Base-by-base conservation (phyloP, 2,113 vertebrate genomes). In the Osmerus mordax region DNA sequence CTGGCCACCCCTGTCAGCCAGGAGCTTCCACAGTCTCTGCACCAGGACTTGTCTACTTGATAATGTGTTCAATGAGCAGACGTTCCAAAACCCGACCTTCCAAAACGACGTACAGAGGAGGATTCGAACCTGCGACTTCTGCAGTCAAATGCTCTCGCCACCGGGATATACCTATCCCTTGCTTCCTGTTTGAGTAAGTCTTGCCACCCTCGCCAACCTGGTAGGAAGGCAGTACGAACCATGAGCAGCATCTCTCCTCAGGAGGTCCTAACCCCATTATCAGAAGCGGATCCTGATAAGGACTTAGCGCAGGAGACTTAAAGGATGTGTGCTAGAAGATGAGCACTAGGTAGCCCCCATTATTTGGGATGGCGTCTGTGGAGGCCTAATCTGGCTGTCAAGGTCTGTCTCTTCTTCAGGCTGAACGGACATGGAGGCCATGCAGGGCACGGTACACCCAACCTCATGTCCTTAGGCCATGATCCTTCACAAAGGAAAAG, bases 241-340 rank as follows among this genome's bases (percentile, higher is more conserved):
- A 3, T 36, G 8, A 36, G 73, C 47, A 55, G 65, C n/a, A 19
- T 54, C 78, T 78, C 70, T 54, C 72, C 56, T 14, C 72, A 18
- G 56, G 56, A 72, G 58, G 72, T 69, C 83, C 12, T 4, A 51
- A 70, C 76, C 71, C 76, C 72, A 74, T 72, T 77, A 77, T 65
- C 25, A 28, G 53, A 70, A 75, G 32, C 51, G 62, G 68, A 76
- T 79, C 68, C 70, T 80, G 69, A 78, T 67, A 82, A 67, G 79
- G 59, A 72, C 60, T 74, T 81, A 60, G 23, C 23, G 23, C 23
- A 77, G 58, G 65, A n/a, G 61, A 64, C 65, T 69, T 54, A 29
- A 56, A 23, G 29, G 23, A 60, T 6, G 32, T 67, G 13, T 32
- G 11, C 9, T 60, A 8, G 3, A 54, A 55, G 66, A 67, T 14